These are phyloP conservation scores for Drosophila greeni DNA, from an alignment of 2,888 invertebrate species.

Conservation along the genomic window DNA sequence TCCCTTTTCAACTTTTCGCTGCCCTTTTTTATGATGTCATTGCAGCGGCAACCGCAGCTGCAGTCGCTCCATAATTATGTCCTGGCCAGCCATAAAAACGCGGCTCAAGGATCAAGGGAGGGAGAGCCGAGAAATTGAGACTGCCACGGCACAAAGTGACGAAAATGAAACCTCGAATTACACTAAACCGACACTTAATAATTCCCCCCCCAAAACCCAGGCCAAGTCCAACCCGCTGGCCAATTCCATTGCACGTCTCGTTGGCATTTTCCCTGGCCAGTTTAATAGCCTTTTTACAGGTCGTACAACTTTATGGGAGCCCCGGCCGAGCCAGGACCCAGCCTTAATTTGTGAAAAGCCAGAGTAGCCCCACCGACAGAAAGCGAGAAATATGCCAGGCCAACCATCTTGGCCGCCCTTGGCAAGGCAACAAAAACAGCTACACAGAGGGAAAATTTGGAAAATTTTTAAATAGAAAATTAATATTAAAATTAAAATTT, in stretches of 20 bases:
- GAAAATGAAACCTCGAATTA: slow-evolving; percentile 74
- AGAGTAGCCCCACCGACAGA: slow-evolving; percentile 27
- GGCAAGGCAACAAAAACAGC: not conserved
- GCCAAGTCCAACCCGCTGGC: not conserved
- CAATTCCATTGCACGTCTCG: slow-evolving; percentile 23
- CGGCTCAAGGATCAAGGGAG: slow-evolving; percentile 41
- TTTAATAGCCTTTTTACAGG: slow-evolving; percentile 73
- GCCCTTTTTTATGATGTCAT: slow-evolving; percentile 64
- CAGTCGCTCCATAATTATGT: slow-evolving; percentile 58
- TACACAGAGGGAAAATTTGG: not conserved
- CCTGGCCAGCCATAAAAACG: slow-evolving; percentile 58
- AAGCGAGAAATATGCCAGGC: slow-evolving; percentile 42
- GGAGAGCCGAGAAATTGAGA: slow-evolving; percentile 49
- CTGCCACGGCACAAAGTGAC: slow-evolving; percentile 61
- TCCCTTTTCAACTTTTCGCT: slow-evolving; percentile 21
- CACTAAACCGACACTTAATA: slow-evolving; percentile 74
- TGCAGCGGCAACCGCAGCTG: slow-evolving; percentile 44
- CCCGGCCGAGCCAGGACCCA: slow-evolving; percentile 24
- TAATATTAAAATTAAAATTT: not conserved
- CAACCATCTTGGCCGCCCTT: not conserved
- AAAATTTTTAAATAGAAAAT: not conserved
- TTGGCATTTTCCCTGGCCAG: slow-evolving; percentile 47
- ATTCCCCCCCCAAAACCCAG: slow-evolving; percentile 42
- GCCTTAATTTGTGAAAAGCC: slow-evolving; percentile 40
- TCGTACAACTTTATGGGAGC: slow-evolving; percentile 68